Evolutionary conservation across 2,888 invertebrate species (phyloP), one percentile per base, ranked within the genome.

Genomic region (Hoplodrina ambigua): DNA sequence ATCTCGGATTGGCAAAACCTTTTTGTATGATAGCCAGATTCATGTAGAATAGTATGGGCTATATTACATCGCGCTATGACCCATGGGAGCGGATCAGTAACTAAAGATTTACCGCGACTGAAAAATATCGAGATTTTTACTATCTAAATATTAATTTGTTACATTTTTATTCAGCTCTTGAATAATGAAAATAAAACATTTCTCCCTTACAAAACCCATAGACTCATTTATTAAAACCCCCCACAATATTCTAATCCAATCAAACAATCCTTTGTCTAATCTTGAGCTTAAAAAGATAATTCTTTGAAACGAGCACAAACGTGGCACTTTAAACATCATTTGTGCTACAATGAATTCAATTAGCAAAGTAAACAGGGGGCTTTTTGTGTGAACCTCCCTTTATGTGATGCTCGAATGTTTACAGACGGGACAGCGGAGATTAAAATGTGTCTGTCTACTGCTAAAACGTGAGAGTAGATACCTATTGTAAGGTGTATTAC

Each of bases 341-440:
- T 93, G 92, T 91, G 90, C 84, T 90, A 93, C 94, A 94, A 94
- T 93, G 93, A 93, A 94, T 94, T 94, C 94, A 95, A 95, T 95
- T 94, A 95, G 93, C 89, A 86, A 83, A 78, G 88, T 88, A 94
- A 95, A 95, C 94, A 94, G 85, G 90, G 92, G 92, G 85, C 86
- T 87, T 90, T 90, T 89, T 89, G 89, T 86, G 70, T 78, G 77
- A 61, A 70, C 74, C 83, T 82, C 87, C 87, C 87, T 87, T 88
- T 85, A 83, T 81, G 80, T 75, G 83, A 76, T 74, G 80, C 86
- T 85, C 72, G 86, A 88, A 86, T 94, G 92, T 94, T 94, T 93
- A 89, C 93, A 69, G 78, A 88, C 82, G 86, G 79, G 60, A 25
- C 62, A 67, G 74, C 68, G 66, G 76, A 86, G 85, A 88, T 87